Base-by-base conservation (phyloP, 2,888 invertebrate species). In the Scelioninae gen. 1 region DNA sequence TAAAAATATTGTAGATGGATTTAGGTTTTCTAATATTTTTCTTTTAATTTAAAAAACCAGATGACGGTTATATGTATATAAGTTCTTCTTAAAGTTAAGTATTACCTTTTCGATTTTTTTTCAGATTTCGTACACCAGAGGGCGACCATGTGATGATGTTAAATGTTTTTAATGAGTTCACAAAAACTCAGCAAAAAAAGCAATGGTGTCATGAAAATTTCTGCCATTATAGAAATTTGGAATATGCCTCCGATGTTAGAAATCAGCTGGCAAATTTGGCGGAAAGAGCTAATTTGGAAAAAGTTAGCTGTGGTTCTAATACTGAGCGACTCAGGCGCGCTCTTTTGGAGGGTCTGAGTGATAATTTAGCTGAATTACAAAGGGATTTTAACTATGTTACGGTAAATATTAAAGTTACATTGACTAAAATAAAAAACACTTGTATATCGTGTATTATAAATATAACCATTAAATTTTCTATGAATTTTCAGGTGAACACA, bases 71-170 rank as follows among this genome's bases (percentile, higher is more conserved):
- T n/a, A n/a, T 4, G 23, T 23, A 23, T 23, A 23, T 23, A 23
- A 23, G 4, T 23, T 4, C 23, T 23, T 4, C 23, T 2, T 23
- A 23, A 23, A 23, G 23, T 23, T 23, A 1, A 23, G 23, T 23
- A 23, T 23, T 23, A 23, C 23, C 23, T 23, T 23, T 23, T 23
- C 23, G 23, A 23, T 2, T 23, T 23, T 1, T 23, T 23, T 23
- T 23, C 84, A 98, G 98, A 93, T 98, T 98, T 91, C 92, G 95
- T 74, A 96, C 98, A 0, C 94, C 95, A 16, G 95, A 96, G 85
- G 99, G 99, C 10, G 99, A 99, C 92, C 98, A 98, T 90, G 93
- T 99, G 51, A 98, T 97, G 0, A 93, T 98, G 68, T 93, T 99
- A 11, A 99, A 98, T 92, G 96, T 98, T 43, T 98, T 95, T 91